phyloP scores from a whole-genome alignment of 2,113 vertebrate species.

The Zosterops hypoxanthus region DNA sequence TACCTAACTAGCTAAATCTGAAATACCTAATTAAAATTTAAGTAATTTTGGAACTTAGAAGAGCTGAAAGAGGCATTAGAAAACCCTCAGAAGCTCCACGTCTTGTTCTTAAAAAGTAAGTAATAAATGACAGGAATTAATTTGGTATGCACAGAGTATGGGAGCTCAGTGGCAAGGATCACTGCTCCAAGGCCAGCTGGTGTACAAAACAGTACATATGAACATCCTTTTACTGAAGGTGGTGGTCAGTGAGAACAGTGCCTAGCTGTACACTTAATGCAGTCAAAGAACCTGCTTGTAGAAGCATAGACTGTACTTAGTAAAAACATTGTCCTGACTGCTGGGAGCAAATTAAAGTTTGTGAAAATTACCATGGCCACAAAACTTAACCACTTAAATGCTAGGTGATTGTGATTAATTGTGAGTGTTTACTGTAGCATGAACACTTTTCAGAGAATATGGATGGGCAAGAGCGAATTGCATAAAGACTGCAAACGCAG shows the following conservation, averaged over 20 bases:
- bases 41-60: not conserved
- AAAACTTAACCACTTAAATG: not conserved
- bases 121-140: not conserved
- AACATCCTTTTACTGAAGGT: not conserved
- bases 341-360: not conserved
- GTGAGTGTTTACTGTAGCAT: not conserved
- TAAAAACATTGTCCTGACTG: not conserved
- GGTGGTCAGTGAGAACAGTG: not conserved
- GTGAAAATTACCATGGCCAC: not conserved
- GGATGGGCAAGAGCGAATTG: not conserved
- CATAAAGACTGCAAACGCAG: not conserved
- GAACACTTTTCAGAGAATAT: not conserved
- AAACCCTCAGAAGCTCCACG: not conserved
- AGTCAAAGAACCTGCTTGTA: not conserved
- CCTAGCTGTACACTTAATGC: not conserved
- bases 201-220: fast-evolving
- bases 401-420: not conserved
- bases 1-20: not conserved
- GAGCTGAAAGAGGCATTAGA: not conserved
- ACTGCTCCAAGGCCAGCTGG: not conserved
- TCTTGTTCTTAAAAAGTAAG: not conserved
- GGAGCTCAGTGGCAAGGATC: not conserved
- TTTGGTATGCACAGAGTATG: not conserved
- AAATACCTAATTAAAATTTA: not conserved
- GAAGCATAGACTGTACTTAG: not conserved